Conservation (phyloP, 2,113 vertebrate genomes). For the Rhegmatorhina hoffmannsi region DNA sequence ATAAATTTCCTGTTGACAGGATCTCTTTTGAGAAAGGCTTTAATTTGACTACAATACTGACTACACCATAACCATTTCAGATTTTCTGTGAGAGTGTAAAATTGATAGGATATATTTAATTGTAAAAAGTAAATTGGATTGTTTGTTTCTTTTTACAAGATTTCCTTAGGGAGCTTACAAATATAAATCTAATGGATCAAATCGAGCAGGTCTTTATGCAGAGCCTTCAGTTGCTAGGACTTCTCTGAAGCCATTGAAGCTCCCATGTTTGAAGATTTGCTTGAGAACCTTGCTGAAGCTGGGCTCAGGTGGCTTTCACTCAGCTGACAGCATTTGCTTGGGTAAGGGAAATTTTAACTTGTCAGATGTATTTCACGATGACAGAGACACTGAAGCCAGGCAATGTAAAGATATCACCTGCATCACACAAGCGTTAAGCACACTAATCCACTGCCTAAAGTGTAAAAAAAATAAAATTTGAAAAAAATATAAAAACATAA, state of each 20-base stretch:
- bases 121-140: background rate
- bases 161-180: background rate
- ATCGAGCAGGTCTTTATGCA: too few species aligned
- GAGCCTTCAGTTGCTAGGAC: background rate
- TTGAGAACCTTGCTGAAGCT: background rate
- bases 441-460: background rate
- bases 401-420: background rate
- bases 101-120: background rate
- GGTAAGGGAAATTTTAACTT: background rate
- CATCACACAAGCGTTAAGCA: background rate
- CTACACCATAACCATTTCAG: background rate
- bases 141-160: background rate
- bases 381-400: background rate
- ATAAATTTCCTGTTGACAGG: background rate
- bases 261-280: background rate
- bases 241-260: background rate
- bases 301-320: background rate
- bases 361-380: background rate
- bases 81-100: background rate
- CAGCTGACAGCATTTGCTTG: background rate
- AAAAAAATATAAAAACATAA: background rate
- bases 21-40: background rate
- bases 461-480: background rate
- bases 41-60: background rate
- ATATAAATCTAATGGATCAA: background rate